Evolutionary conservation across 2,113 vertebrate genomes (phyloP).

Genomic region (Andinoacara biseriatus): DNA sequence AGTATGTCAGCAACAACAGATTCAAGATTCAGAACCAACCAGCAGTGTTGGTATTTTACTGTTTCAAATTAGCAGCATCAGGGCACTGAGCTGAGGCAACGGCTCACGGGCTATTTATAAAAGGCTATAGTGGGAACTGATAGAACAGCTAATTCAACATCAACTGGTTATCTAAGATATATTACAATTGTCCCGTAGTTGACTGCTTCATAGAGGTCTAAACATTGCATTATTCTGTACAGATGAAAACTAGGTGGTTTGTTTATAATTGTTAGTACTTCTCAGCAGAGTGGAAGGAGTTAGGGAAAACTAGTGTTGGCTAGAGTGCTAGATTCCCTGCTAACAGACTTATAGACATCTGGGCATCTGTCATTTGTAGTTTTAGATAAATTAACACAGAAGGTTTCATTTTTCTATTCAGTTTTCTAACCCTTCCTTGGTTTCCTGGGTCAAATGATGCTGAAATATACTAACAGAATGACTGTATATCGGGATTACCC

Average conservation of each 20-base stretch:
- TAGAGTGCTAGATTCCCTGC: background rate
- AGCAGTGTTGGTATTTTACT: background rate
- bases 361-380: rapidly evolving
- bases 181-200: background rate
- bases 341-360: rapidly evolving
- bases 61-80: background rate
- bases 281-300: background rate
- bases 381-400: background rate
- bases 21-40: background rate
- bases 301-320: background rate
- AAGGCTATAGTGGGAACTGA: background rate
- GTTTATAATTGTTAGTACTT: rapidly evolving
- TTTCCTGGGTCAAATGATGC: rapidly evolving
- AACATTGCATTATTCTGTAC: background rate
- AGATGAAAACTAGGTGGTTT: background rate
- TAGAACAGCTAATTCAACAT: rapidly evolving
- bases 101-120: background rate
- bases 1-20: background rate
- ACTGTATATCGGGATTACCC: background rate
- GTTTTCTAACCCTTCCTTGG: background rate
- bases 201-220: background rate
- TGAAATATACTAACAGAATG: background rate
- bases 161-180: background rate
- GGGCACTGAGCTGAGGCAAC: background rate
- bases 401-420: background rate